Conservation (phyloP, 2,113 vertebrate genomes). For the Calidris pygmaea region DNA sequence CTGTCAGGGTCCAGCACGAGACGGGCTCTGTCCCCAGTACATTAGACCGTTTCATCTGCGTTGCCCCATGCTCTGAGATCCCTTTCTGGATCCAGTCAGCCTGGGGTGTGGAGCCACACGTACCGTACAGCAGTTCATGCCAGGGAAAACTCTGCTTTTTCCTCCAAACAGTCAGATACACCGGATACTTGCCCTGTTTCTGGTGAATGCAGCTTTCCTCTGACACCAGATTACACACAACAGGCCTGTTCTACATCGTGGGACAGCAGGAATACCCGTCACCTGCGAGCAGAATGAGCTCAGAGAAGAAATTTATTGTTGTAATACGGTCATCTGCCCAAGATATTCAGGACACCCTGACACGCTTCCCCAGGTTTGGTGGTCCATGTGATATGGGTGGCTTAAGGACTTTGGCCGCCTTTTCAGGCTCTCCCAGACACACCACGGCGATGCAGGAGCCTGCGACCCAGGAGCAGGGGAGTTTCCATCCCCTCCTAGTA, state of each 20-base stretch:
- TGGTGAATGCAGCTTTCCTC: background rate
- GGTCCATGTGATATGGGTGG: background rate
- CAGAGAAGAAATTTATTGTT: background rate
- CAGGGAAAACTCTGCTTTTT: background rate
- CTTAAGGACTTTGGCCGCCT: background rate
- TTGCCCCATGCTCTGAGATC: background rate
- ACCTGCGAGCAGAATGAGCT: background rate
- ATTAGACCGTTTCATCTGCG: background rate
- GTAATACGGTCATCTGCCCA: background rate
- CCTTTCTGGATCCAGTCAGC: background rate
- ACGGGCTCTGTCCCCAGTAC: background rate
- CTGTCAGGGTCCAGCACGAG: background rate
- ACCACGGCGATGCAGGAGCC: background rate
- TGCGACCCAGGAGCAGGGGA: background rate
- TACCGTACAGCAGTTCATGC: background rate
- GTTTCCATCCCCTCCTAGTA: background rate
- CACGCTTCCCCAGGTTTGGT: background rate
- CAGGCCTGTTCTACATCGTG: background rate
- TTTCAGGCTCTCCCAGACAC: background rate
- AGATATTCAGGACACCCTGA: background rate
- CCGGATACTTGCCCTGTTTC: background rate
- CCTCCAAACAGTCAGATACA: background rate
- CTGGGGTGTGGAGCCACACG: fast-evolving
- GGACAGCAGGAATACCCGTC: background rate
- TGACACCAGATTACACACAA: background rate